Evolutionary conservation across 2,888 invertebrate genomes (phyloP).

Genomic region (Hirtodrosophila alboralis): DNA sequence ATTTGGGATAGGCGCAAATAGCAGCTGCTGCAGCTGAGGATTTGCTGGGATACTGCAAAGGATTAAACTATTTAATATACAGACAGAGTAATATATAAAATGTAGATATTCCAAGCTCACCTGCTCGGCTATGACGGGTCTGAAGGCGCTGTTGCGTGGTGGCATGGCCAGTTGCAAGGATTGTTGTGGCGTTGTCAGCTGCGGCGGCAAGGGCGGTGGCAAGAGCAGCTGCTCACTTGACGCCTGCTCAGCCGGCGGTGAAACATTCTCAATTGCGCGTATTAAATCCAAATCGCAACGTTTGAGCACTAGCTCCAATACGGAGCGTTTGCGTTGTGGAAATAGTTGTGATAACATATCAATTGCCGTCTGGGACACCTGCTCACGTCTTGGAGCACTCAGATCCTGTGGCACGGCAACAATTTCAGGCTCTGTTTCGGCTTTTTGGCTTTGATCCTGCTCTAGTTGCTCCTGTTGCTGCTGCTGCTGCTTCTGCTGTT

Average conservation of each 20-base stretch:
- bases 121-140: constrained; percentile 75
- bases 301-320: constrained; percentile 95
- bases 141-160: constrained; percentile 73
- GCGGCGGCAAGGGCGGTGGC: constrained; percentile 1
- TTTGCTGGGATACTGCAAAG: constrained; percentile 44
- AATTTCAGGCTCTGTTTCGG: constrained; percentile 19
- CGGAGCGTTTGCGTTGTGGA: constrained; percentile 94
- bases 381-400: constrained; percentile 56
- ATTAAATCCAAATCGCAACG: constrained; percentile 96
- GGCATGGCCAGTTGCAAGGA: constrained; percentile 39
- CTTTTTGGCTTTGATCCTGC: background rate
- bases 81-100: background rate
- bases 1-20: constrained; percentile 83
- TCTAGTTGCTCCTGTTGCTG: too few relatives aligned
- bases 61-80: background rate
- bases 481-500: too few relatives aligned
- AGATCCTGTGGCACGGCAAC: constrained; percentile 58
- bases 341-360: constrained; percentile 95
- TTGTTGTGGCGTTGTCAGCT: constrained; percentile 11
- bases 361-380: constrained; percentile 89
- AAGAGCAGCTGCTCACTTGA: constrained; percentile 18
- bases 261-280: constrained; percentile 84
- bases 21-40: constrained; percentile 41
- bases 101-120: constrained; percentile 30
- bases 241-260: constrained; percentile 50